Evolutionary conservation across 2,797 vertebrate genomes (phyloP).

Genomic region (Myiothlypis chrysogaster): DNA sequence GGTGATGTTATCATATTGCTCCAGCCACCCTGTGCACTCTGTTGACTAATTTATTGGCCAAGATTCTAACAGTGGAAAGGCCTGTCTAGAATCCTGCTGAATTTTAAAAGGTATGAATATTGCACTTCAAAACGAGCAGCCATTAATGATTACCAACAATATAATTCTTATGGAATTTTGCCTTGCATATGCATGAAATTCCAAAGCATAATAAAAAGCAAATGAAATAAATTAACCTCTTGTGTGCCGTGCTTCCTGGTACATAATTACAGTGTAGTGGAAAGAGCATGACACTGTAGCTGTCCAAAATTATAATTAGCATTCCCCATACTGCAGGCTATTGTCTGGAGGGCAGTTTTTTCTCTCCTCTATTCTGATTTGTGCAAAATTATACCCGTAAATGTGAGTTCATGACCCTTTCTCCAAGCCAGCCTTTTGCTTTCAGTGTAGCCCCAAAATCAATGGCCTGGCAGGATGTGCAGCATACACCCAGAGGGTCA

Average conservation of each 20-base stretch:
- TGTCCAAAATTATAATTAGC: slow-evolving; percentile 60
- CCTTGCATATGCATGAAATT: slow-evolving; percentile 37
- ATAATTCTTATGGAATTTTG: slow-evolving; percentile 62
- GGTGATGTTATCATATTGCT: slow-evolving; percentile 68
- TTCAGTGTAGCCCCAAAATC: slow-evolving; percentile 34
- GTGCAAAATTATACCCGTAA: slow-evolving; percentile 54
- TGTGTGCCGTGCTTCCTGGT: slow-evolving; percentile 16
- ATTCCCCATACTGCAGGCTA: slow-evolving; percentile 52
- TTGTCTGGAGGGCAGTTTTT: slow-evolving; percentile 51
- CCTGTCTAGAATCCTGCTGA: slow-evolving; percentile 63
- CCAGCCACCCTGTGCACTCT: slow-evolving; percentile 57
- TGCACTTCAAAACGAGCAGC: slow-evolving; percentile 55
- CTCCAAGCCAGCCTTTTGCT: slow-evolving; percentile 54
- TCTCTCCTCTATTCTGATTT: slow-evolving; percentile 45
- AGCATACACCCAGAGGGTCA: slow-evolving; percentile 47
- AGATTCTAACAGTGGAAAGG: slow-evolving; percentile 60
- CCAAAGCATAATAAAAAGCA: neutral
- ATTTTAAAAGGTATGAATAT: slow-evolving; percentile 67
- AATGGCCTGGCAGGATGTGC: slow-evolving; percentile 60
- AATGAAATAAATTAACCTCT: slow-evolving; percentile 45
- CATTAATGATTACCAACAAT: slow-evolving; percentile 57
- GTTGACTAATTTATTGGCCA: slow-evolving; percentile 74
- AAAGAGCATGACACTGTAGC: slow-evolving; percentile 29
- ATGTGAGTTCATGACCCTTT: slow-evolving; percentile 56
- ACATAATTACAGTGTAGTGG: slow-evolving; percentile 22